phyloP scores from a whole-genome alignment of 2,888 invertebrate genomes.

The Cinara cedri region DNA sequence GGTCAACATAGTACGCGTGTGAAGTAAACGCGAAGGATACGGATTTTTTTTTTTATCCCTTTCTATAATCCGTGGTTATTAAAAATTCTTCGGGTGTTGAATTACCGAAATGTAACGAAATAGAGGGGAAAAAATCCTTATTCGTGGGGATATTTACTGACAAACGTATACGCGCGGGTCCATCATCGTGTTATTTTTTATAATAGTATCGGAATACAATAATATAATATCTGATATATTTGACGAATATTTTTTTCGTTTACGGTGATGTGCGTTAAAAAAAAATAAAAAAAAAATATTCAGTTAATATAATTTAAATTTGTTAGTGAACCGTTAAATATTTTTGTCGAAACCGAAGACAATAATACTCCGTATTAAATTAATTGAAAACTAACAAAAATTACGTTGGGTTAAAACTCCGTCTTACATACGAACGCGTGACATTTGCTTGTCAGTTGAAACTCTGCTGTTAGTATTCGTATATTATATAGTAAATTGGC shows the following conservation, averaged over 20 bases:
- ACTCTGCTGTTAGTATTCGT: no score
- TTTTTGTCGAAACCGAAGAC: no score
- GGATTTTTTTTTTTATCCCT: conserved; percentile 24
- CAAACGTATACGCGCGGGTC: neutral
- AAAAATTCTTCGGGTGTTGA: conserved; percentile 34
- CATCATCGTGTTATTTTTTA: no score
- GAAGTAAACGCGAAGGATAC: neutral
- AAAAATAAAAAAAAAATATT: neutral
- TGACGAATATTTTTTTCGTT: conserved; percentile 4
- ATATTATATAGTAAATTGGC: no score
- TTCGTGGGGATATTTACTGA: neutral
- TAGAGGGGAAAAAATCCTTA: neutral
- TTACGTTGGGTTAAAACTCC: no score
- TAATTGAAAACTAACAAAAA: neutral
- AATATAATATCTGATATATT: conserved; percentile 25
- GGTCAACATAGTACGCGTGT: neutral
- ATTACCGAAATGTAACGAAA: conserved; percentile 28
- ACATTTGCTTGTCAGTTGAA: no score
- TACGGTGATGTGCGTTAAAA: neutral
- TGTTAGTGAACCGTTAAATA: no score
- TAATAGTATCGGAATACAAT: neutral
- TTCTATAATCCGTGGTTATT: conserved; percentile 41
- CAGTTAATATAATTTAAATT: no score
- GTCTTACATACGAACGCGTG: no score
- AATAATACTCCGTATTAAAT: neutral